phyloP scores from a whole-genome alignment of 2,113 vertebrate genomes.

The Bothrops jararaca region DNA sequence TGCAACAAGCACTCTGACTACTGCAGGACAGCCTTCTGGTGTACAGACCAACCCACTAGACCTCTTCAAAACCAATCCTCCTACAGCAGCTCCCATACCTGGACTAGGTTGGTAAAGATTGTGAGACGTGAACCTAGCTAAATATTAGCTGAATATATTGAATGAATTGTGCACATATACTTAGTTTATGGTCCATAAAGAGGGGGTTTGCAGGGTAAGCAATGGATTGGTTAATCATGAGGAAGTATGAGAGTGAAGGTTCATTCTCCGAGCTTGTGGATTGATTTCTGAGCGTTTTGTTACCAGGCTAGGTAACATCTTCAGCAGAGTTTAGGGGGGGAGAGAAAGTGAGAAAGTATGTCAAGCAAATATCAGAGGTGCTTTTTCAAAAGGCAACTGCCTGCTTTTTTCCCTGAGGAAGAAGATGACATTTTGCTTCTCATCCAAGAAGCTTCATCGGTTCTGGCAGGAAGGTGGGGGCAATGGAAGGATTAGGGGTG shows the following conservation, averaged over 20 bases:
- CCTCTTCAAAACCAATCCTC: conserved; percentile 71
- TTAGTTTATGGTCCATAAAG: neutral
- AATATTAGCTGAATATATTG: neutral
- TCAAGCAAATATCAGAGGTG: neutral
- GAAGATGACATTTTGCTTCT: neutral
- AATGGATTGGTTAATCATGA: neutral
- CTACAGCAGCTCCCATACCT: conserved; percentile 21
- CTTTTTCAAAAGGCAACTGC: neutral
- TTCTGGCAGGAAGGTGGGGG: neutral
- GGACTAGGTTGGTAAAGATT: conserved; percentile 65
- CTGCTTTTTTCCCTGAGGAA: too few species aligned
- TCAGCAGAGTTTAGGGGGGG: too few species aligned
- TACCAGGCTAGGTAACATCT: too few species aligned
- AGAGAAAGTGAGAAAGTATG: neutral
- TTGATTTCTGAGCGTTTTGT: too few species aligned
- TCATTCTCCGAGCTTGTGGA: too few species aligned
- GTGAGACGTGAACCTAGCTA: neutral
- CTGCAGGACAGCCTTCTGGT: conserved; percentile 50
- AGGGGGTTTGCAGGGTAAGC: neutral
- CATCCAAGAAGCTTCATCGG: neutral
- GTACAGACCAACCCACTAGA: conserved; percentile 58
- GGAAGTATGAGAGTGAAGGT: neutral
- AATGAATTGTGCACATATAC: neutral
- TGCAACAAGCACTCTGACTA: conserved; percentile 44
- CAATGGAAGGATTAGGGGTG: neutral